Conservation (phyloP, 2,113 vertebrate species). For the Cairina moschata region DNA sequence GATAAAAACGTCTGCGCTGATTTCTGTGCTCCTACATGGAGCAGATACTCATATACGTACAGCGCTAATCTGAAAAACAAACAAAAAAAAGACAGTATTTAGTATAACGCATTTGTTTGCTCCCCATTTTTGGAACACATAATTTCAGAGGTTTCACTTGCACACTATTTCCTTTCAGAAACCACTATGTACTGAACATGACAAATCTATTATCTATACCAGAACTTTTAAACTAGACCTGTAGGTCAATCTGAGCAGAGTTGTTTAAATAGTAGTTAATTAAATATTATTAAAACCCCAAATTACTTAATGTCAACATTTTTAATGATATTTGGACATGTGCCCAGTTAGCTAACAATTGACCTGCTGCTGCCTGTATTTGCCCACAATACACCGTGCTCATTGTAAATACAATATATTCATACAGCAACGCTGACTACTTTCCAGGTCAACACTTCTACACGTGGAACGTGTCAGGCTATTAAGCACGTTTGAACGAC, state of each 20-base stretch:
- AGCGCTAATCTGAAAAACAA: slow-evolving; percentile 92
- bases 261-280: slow-evolving; percentile 70
- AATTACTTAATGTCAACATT: slow-evolving; percentile 73
- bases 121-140: background rate
- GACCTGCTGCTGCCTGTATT: slow-evolving; percentile 39
- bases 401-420: slow-evolving; percentile 38
- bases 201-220: background rate
- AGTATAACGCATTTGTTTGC: background rate
- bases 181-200: background rate
- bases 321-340: slow-evolving; percentile 64
- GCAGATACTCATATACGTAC: slow-evolving; percentile 98
- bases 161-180: background rate
- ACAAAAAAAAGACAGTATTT: slow-evolving; percentile 33
- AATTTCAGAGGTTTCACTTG: background rate
- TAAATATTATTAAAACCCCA: slow-evolving; percentile 63
- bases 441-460: background rate
- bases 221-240: slow-evolving; percentile 47
- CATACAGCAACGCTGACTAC: background rate
- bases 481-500: background rate
- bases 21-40: slow-evolving; percentile 99
- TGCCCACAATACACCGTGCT: slow-evolving; percentile 32
- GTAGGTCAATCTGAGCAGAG: slow-evolving; percentile 49
- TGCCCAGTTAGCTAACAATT: slow-evolving; percentile 65
- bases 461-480: background rate
- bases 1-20: slow-evolving; percentile 98